Evolutionary conservation across 1,140 invertebrate species (phyloP), one percentile per base, ranked within the genome.

Genomic region (Drosophila nebulosa): DNA sequence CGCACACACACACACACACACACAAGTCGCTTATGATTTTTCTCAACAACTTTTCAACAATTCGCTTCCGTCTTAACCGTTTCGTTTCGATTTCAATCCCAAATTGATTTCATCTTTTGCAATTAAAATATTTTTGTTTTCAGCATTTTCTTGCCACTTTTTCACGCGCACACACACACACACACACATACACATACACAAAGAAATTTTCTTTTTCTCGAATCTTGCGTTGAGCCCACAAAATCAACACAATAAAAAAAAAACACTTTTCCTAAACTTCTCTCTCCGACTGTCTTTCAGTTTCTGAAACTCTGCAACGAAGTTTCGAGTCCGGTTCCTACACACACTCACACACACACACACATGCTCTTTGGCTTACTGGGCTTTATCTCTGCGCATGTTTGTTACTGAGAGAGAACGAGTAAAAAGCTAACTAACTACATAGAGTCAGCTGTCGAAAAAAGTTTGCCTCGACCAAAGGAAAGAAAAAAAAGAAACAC

Each of bases 301-400:
- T 62, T 78, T 86, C 83, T 86, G 81, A 72, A 80, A 81, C 81
- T 78, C 74, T 85, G 83, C 81, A 73, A 69, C 83, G 81, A 86
- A 86, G 81, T 86, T 88, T 66, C 27, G 74, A 74, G 63, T 58
- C 70, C 26, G 22, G 59, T 18, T 46, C 18, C 18, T 21, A 46
- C 39, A 46, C 16, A 46, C 39, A 18, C 16, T 21, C 16, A 10
- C 39, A 7, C 16, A 18, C 14, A 18, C 9, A 27, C n/a, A 14
- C 22, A 42, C 21, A 42, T 46, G n/a, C 18, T 46, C 2, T 10
- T 3, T 46, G 5, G 39, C 39, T 46, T 46, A 46, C 39, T 46
- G 39, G 39, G 39, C 39, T 46, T 46, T 21, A 60, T 24, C n/a
- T 60, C 22, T 60, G 30, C 56, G 52, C 52, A 55, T 55, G 52